Base-by-base conservation (phyloP, 2,113 vertebrate genomes). In the Cervus canadensis region DNA sequence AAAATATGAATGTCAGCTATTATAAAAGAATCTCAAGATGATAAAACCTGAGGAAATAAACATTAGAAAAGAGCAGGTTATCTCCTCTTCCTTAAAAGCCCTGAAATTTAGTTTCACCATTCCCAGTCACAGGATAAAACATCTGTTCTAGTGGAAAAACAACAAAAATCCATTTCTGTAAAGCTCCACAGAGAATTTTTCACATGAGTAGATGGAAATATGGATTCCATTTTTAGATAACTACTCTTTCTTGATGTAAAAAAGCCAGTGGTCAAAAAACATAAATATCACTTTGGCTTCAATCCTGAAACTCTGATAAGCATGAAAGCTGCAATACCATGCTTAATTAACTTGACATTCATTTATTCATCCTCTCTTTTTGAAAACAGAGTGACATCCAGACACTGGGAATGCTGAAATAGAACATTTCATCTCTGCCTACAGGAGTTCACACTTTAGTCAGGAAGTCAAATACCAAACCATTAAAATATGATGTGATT, bases 141-240 rank as follows among this genome's bases (percentile, higher is more conserved):
- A 96, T 95, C 96, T 98, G 87, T 92, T 93, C 54, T 89, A 93
- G 94, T 95, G 89, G 91, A 95, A 98, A 98, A 98, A 92, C 52
- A 60, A 84, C 84, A 96, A 93, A 96, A 97, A 40, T 5, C n/a
- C 78, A 59, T 87, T 96, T 83, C 78, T 88, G 17, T 95, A 96
- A 96, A 91, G 64, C 30, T 26, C n/a, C 33, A 57, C 57, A 48
- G 97, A 82, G 64, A 97, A 71, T 43, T 88, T 95, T 89, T 97
- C 91, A 96, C 93, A 87, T 96, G 87, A 87, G 67, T 94, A 82
- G 25, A 96, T 96, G 87, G 91, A 98, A 98, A 94, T 94, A 83
- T 28, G 52, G 76, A 90, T 90, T 98, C 84, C 89, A 83, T 92
- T 98, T 97, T 94, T 95, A 95, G 96, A 95, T 57, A 95, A 83